These are phyloP conservation scores for Drosophila infuscata DNA, from an alignment of 2,888 invertebrate genomes.

Conservation along the genomic window DNA sequence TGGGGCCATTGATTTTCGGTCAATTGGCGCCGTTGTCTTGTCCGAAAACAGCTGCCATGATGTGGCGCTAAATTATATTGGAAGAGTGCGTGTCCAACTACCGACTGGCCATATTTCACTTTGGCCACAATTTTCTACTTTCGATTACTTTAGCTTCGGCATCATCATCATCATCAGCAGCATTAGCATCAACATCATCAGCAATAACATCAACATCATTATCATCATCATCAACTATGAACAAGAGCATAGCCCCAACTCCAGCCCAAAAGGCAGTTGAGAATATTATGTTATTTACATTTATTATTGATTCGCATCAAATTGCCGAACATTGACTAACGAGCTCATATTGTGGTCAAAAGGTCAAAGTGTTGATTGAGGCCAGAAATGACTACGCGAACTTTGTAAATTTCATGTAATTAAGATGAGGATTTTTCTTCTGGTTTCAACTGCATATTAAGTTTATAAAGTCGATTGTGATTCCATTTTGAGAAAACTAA, in stretches of 20 bases:
- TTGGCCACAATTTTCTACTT: constrained; percentile 44
- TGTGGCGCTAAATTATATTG: constrained; percentile 72
- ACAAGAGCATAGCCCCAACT: constrained; percentile 12
- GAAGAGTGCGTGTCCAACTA: constrained; percentile 51
- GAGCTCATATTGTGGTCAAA: constrained; percentile 72
- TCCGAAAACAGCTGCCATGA: constrained; percentile 67
- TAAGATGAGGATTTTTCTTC: constrained; percentile 20
- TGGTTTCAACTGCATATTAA: background rate
- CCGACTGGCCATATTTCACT: constrained; percentile 67
- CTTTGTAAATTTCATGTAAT: constrained; percentile 43
- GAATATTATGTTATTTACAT: constrained; percentile 74
- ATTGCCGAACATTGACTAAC: constrained; percentile 73
- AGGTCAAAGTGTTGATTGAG: constrained; percentile 62
- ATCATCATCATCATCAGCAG: constrained; percentile 42
- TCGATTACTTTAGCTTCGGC: constrained; percentile 46
- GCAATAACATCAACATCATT: background rate
- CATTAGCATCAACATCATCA: background rate
- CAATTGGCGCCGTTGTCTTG: constrained; percentile 68
- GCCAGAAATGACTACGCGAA: constrained; percentile 15
- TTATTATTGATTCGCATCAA: constrained; percentile 76
- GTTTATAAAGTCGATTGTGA: background rate
- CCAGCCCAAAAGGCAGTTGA: background rate
- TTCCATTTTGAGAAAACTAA: background rate
- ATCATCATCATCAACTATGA: constrained; percentile 9
- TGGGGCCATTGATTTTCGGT: constrained; percentile 67